Percentiles rank a stretch among this genome's conserved stretches.
Conservation (phyloP, 64 coral and sea anemone species). For the Orbicella faveolata region DNA sequence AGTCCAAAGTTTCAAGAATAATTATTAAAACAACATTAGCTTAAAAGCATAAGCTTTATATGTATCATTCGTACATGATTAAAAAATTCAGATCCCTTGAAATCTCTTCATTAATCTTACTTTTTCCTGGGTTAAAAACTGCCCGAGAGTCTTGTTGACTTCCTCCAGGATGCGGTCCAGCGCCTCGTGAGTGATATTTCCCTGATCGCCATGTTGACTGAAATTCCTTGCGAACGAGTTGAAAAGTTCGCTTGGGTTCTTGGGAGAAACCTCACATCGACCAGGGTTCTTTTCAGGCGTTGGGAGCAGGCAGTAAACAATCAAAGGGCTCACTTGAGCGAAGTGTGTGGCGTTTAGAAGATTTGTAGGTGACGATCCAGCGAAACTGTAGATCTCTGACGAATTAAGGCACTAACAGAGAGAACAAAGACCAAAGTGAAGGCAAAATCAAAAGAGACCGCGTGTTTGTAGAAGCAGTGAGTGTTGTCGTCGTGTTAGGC, state of each 20-base stretch:
- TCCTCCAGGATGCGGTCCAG: constrained; percentile 8
- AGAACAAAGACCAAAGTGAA: not conserved
- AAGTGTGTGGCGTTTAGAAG: constrained; percentile 1
- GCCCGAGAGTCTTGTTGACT: constrained; percentile 18
- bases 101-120: not conserved
- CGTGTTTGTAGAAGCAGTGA: not conserved
- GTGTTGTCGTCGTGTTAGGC: not conserved
- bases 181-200: constrained; percentile 3
- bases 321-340: not conserved
- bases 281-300: constrained; percentile 36
- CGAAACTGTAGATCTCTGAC: not conserved
- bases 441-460: not conserved
- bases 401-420: not conserved
- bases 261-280: constrained; percentile 8
- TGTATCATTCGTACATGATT: too few species aligned
- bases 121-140: constrained; percentile 16
- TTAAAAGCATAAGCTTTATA: too few species aligned
- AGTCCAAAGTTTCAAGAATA: too few species aligned
- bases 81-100: not conserved
- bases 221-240: constrained; percentile 16
- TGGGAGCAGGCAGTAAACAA: constrained; percentile 24
- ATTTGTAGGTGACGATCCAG: not conserved
- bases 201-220: not conserved
- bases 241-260: constrained; percentile 46
- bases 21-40: too few species aligned